phyloP scores from a whole-genome alignment of 2,113 vertebrate species.

The Craseonycteris thonglongyai region DNA sequence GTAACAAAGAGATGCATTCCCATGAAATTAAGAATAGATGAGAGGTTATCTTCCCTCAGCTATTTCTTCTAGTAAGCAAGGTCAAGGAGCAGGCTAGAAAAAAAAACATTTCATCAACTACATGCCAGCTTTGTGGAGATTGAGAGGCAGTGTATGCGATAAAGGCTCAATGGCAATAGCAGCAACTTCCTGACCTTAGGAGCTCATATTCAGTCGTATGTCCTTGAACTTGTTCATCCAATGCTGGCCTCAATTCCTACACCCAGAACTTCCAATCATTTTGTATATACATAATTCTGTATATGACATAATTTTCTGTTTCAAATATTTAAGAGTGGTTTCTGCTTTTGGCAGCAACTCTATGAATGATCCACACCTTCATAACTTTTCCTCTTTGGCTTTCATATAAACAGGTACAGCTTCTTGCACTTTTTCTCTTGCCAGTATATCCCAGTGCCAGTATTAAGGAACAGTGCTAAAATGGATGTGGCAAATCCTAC shows the following conservation, averaged over 20 bases:
- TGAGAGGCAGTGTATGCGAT: neutral
- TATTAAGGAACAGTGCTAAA: slow-evolving; percentile 53
- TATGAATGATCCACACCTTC: neutral
- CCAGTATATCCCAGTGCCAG: neutral
- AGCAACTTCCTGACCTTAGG: neutral
- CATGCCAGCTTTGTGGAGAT: too few species aligned
- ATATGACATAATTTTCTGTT: neutral
- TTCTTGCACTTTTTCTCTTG: neutral
- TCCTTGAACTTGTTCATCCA: neutral
- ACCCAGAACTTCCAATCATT: neutral
- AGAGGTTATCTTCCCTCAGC: neutral
- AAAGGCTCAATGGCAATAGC: neutral
- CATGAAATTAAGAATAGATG: neutral
- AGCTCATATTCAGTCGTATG: neutral
- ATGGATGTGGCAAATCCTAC: slow-evolving; percentile 58
- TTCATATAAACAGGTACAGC: neutral
- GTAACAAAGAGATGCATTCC: neutral
- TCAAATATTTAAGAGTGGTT: neutral
- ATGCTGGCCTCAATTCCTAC: neutral
- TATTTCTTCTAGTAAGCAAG: neutral
- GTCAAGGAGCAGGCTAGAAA: neutral
- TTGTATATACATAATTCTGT: neutral
- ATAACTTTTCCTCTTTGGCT: neutral
- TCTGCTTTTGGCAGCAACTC: neutral
- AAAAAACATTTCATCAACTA: neutral